A percentile compares a stretch with the other conserved stretches of the same genome.
These are phyloP conservation scores for Zaprionus capensis DNA, from an alignment of 1,140 invertebrate genomes.

Conservation along the genomic window DNA sequence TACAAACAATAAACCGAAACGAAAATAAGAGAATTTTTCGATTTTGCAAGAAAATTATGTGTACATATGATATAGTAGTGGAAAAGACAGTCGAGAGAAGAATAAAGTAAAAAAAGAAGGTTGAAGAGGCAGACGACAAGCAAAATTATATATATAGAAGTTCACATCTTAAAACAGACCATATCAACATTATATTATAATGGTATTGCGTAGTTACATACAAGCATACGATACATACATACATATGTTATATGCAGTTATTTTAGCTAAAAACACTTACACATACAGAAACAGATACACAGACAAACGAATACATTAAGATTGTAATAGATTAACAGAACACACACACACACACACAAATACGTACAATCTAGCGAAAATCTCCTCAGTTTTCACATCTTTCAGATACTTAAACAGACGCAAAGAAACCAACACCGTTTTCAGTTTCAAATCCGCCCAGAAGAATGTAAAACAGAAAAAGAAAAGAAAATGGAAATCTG, in stretches of 20 bases:
- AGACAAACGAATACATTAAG: slow-evolving; percentile 28
- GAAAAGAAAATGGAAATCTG: slow-evolving; percentile 14
- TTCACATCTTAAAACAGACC: slow-evolving; percentile 68
- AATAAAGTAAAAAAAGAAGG: slow-evolving; percentile 12
- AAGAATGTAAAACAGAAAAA: slow-evolving; percentile 9
- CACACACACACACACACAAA: neutral
- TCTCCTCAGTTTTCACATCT: slow-evolving; percentile 36
- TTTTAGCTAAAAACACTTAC: slow-evolving; percentile 54
- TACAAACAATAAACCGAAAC: slow-evolving; percentile 32
- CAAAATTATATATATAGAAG: slow-evolving; percentile 24
- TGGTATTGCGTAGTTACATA: slow-evolving; percentile 36
- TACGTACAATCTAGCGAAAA: slow-evolving; percentile 15
- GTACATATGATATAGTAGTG: slow-evolving; percentile 48
- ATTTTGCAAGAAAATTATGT: slow-evolving; percentile 35
- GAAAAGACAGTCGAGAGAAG: slow-evolving; percentile 7
- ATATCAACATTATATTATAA: slow-evolving; percentile 70
- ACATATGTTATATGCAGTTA: slow-evolving; percentile 45
- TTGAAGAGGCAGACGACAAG: slow-evolving; percentile 22
- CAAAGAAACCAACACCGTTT: slow-evolving; percentile 45
- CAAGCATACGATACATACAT: neutral
- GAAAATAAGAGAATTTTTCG: slow-evolving; percentile 13
- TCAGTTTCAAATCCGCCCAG: slow-evolving; percentile 65
- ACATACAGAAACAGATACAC: slow-evolving; percentile 30
- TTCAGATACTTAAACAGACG: slow-evolving; percentile 19
- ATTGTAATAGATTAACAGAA: slow-evolving; percentile 29